These are phyloP conservation scores for Brachyptera putata DNA, from an alignment of 2,888 invertebrate genomes.

Conservation along the genomic window DNA sequence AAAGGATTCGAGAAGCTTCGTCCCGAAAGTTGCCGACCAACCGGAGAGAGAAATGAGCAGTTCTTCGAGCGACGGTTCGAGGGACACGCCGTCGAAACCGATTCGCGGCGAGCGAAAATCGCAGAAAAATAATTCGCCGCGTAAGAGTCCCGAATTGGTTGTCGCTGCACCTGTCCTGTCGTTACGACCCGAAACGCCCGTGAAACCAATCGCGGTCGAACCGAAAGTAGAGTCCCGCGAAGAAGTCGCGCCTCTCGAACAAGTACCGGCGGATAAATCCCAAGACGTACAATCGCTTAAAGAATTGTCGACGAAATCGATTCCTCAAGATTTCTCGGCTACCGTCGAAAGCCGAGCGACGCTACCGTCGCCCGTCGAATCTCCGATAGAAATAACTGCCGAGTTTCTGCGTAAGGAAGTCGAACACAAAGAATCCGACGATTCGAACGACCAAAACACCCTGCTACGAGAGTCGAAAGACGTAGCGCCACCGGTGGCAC, in stretches of 20 bases:
- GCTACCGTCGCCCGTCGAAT: neutral
- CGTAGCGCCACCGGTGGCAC: conserved; percentile 27
- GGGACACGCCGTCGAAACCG: neutral
- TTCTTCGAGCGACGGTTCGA: neutral
- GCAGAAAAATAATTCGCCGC: neutral
- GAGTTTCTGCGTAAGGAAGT: neutral
- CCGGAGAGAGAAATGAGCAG: neutral
- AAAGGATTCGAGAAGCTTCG: neutral
- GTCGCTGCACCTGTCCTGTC: neutral
- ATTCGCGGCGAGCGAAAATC: neutral
- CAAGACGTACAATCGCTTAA: neutral
- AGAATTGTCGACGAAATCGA: conserved; percentile 6
- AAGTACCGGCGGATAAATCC: neutral
- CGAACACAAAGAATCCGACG: neutral
- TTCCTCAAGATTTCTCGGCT: neutral
- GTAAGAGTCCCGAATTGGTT: neutral
- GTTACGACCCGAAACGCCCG: neutral
- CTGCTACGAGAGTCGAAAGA: conserved; percentile 23
- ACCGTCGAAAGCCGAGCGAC: neutral
- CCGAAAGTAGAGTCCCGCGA: neutral
- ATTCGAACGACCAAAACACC: neutral
- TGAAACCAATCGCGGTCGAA: neutral
- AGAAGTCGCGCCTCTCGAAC: neutral
- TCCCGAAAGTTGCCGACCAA: no score
- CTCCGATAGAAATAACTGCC: neutral